Conservation (phyloP, 2,797 vertebrate genomes). For the Fistularia commersonii region DNA sequence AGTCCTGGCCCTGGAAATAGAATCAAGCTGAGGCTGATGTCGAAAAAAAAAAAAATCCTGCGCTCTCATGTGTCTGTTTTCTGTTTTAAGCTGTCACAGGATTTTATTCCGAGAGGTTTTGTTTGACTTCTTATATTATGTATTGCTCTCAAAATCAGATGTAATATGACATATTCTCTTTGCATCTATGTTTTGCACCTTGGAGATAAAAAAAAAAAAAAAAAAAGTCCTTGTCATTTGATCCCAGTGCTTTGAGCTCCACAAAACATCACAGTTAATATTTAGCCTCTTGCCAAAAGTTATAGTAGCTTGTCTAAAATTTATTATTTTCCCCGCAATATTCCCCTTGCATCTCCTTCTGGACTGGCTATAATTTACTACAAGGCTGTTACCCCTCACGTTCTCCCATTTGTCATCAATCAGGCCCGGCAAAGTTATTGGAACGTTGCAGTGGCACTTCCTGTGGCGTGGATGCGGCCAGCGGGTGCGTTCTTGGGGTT, state of each 20-base stretch:
- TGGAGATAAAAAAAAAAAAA: conserved; percentile 12
- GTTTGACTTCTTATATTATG: conserved; percentile 2
- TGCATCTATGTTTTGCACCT: conserved; percentile 17
- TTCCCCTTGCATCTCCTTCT: conserved; percentile 50
- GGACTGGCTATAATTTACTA: conserved; percentile 58
- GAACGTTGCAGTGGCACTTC: conserved; percentile 59
- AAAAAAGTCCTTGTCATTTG: conserved; percentile 9
- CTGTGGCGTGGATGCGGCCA: conserved; percentile 72
- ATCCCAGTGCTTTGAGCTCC: conserved; percentile 21
- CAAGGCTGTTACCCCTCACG: conserved; percentile 37
- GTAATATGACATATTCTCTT: conserved; percentile 14
- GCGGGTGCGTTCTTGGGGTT: conserved; percentile 74
- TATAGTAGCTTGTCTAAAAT: conserved; percentile 37
- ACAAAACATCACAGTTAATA: conserved; percentile 21
- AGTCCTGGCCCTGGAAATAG: no score
- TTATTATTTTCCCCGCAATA: conserved; percentile 44
- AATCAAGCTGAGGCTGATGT: no score
- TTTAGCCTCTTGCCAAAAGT: conserved; percentile 45
- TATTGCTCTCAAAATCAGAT: conserved; percentile 4
- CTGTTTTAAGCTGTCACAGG: background rate
- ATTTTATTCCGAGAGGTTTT: conserved; percentile 10
- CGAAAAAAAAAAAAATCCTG: no score
- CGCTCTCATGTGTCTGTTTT: background rate
- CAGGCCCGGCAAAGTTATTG: conserved; percentile 57
- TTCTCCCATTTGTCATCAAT: conserved; percentile 59